Evolutionary conservation across 1,140 invertebrate species (phyloP), one percentile per base, ranked within the genome.

Genomic region (Orius insidiosus): DNA sequence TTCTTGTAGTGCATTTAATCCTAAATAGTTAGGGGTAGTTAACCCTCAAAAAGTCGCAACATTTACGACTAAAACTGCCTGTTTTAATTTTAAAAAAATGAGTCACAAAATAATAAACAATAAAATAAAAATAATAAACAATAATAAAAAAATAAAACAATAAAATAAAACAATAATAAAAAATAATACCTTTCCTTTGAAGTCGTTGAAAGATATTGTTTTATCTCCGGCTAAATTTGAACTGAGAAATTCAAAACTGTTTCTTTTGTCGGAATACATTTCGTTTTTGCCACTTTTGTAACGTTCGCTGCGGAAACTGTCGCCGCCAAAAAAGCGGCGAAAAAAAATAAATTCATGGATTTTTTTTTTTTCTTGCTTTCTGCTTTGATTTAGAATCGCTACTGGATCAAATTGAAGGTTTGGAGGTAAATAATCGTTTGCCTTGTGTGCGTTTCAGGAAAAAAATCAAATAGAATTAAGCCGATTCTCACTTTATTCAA

Each of bases 31-130:
- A n/a, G n/a, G 63, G 51, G 57, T 52, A 37, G 66, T 67, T 41
- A 63, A 60, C 16, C 58, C 60, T 65, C 66, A 68, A 62, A 65
- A 72, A 42, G 70, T 70, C 9, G 71, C 71, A 33, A 71, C 63
- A 53, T 73, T 73, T 7, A 64, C 64, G 2, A 72, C 56, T 34
- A 72, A 49, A 30, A 68, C 45, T 13, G 53, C 31, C 52, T 53
- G 48, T 6, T 13, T 35, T 9, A 45, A 18, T 41, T 36, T 45
- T 5, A 14, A 38, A 38, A 33, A 33, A 33, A 33, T 8, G n/a
- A n/a, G n/a, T 15, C 38, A 45, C 39, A 41, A 14, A 9, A 14
- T 5, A 10, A 7, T 4, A 7, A 16, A 16, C 19, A 8, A 19
- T 24, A 8, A 18, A 42, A n/a, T n/a, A n/a, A n/a, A n/a, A n/a